Base-by-base conservation (phyloP, 1,140 invertebrate genomes). In the Bombyx mori region DNA sequence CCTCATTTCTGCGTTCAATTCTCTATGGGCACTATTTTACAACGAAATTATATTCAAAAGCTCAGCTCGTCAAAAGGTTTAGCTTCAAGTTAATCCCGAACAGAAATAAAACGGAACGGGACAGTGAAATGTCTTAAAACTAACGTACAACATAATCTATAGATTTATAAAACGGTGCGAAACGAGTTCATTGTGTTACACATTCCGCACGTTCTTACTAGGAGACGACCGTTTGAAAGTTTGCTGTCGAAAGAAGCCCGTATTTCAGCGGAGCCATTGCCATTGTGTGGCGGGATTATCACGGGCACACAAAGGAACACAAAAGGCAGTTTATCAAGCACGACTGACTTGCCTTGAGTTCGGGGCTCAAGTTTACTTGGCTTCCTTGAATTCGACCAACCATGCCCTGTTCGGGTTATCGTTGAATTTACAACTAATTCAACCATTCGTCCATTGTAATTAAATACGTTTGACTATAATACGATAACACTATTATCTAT, bases 271-370 rank as follows among this genome's bases (percentile, higher is more conserved):
- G 64, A 54, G 57, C 57, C 57, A 54, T 60, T 51, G 56, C 65
- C 57, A 68, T 62, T 68, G 62, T 56, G 60, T 55, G 55, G 54
- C 47, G 8, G 60, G 63, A 68, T 73, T 77, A 77, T 75, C 64
- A 60, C 9, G 42, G 54, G 46, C 58, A 69, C 65, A 67, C 72
- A 69, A 75, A 71, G 65, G 68, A 65, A 66, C 63, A 75, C 66
- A 71, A 73, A 72, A 73, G 68, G 65, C 66, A 73, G 66, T 75
- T 73, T 75, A 75, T 75, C 74, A 71, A 65, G 63, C 68, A 49
- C 75, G 68, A 69, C 56, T 71, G 63, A 76, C 65, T 71, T 66
- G 26, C 26, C 26, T 35, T 35, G 26, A 35, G 26, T 35, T 35
- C 26, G 26, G 4, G 26, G 26, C 26, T 35, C 26, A 35, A 35